Percentiles rank a stretch among this genome's conserved stretches.
Conservation (phyloP, 2,113 vertebrate genomes). For the Athene cunicularia region DNA sequence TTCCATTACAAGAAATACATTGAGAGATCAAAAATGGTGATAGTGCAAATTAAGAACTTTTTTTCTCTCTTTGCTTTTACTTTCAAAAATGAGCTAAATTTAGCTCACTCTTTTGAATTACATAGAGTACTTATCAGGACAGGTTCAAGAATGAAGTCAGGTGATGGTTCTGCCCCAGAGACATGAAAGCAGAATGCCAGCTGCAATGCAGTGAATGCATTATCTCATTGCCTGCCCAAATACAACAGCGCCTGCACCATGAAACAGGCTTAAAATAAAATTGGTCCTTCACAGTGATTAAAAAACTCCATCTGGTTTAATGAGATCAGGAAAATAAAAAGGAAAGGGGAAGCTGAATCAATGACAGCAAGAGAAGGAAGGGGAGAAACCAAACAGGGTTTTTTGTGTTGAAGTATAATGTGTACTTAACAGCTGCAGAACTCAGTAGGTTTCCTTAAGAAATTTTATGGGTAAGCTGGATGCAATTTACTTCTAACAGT, state of each 20-base stretch:
- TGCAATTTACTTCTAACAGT: not conserved
- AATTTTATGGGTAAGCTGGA: not conserved
- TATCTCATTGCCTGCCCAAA: not conserved
- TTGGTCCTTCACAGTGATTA: not conserved
- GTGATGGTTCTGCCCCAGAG: not conserved
- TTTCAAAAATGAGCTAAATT: not conserved
- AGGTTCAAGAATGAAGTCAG: not conserved
- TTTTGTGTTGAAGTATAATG: not conserved
- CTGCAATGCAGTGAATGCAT: not conserved
- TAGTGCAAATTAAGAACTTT: not conserved
- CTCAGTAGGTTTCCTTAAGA: not conserved
- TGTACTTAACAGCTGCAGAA: not conserved
- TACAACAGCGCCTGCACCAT: not conserved
- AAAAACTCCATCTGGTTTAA: not conserved
- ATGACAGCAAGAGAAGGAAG: not conserved
- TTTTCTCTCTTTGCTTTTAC: not conserved
- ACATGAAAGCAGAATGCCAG: not conserved
- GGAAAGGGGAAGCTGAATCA: not conserved
- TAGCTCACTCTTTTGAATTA: not conserved
- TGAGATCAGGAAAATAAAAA: not conserved
- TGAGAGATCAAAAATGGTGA: rapidly evolving
- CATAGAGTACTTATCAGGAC: not conserved
- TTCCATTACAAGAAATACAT: not conserved
- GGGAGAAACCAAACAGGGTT: not conserved
- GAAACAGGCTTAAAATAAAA: not conserved